These are phyloP conservation scores for Nomada hirtipes DNA, from an alignment of 2,888 invertebrate genomes.

Conservation along the genomic window DNA sequence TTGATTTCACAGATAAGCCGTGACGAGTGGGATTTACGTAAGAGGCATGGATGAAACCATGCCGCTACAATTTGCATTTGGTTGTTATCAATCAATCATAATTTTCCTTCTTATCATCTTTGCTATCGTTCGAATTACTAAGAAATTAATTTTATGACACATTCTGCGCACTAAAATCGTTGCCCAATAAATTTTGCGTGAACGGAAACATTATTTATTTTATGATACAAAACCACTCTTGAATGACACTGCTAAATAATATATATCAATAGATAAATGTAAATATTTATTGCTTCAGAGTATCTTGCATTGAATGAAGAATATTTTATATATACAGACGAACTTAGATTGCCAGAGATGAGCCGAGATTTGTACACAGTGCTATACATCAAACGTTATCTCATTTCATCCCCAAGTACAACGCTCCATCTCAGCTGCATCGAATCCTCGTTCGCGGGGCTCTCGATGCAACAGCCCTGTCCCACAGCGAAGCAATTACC, in stretches of 20 bases:
- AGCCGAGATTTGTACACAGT: background rate
- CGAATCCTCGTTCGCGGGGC: background rate
- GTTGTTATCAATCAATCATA: too few relatives aligned
- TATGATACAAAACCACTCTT: background rate
- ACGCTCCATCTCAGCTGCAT: background rate
- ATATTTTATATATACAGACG: background rate
- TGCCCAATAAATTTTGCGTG: too few relatives aligned
- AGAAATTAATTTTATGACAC: too few relatives aligned
- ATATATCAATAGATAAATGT: too few relatives aligned
- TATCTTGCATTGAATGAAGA: too few relatives aligned
- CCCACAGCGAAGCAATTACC: slow-evolving; percentile 15
- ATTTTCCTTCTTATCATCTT: too few relatives aligned
- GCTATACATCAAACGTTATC: background rate
- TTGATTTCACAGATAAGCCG: background rate
- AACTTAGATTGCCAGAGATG: background rate
- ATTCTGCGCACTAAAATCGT: too few relatives aligned
- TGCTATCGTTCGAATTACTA: too few relatives aligned
- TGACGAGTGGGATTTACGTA: background rate
- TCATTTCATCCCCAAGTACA: background rate
- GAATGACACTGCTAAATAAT: too few relatives aligned
- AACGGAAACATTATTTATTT: background rate
- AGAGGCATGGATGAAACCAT: too few relatives aligned
- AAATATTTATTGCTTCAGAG: too few relatives aligned
- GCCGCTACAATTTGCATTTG: too few relatives aligned
- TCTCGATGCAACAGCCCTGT: background rate